These are phyloP conservation scores for Ptychoptera contaminata DNA, from an alignment of 2,888 invertebrate species.

Conservation along the genomic window DNA sequence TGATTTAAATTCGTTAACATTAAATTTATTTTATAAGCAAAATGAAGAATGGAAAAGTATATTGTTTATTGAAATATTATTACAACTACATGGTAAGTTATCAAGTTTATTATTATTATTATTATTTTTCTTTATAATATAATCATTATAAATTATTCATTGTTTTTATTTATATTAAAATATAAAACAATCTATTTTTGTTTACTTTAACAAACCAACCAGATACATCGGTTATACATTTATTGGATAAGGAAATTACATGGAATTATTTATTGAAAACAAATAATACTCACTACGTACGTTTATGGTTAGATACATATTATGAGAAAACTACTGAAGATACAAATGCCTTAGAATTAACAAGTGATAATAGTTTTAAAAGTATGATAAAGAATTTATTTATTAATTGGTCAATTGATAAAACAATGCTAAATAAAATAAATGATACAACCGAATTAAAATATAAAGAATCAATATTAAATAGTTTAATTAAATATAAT, in stretches of 20 bases:
- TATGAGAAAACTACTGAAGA: background rate
- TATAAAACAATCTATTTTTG: too few relatives aligned
- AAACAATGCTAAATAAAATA: background rate
- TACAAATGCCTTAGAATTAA: background rate
- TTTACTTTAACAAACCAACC: background rate
- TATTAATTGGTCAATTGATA: background rate
- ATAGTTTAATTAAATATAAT: background rate
- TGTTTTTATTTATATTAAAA: background rate
- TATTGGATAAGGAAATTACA: background rate
- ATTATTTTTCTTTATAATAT: too few relatives aligned
- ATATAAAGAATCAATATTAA: background rate
- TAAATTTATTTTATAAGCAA: background rate
- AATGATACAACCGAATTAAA: background rate
- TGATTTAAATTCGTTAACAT: background rate
- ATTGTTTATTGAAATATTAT: background rate
- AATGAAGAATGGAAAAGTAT: background rate
- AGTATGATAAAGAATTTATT: background rate
- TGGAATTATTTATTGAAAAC: background rate
- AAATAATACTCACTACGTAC: background rate
- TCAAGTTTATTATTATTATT: too few relatives aligned
- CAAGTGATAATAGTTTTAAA: background rate
- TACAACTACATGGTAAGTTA: background rate
- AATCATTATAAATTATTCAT: background rate
- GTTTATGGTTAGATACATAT: background rate
- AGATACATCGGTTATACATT: background rate